Base-by-base conservation (phyloP, 2,797 vertebrate genomes). In the Triplophysa yarkandensis region DNA sequence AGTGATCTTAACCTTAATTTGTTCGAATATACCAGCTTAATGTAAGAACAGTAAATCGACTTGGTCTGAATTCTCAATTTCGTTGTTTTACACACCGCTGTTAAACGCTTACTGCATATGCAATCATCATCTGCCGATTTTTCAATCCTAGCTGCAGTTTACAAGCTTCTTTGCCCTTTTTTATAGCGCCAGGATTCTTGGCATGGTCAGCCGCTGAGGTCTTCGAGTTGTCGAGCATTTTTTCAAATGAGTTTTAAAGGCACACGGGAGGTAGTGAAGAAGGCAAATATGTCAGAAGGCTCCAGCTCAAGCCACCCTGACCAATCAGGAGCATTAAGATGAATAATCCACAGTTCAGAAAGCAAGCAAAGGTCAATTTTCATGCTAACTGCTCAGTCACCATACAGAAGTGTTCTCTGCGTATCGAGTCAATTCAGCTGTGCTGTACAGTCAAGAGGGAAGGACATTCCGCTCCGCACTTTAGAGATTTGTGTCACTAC, bases 301-400 rank as follows among this genome's bases (percentile, higher is more conserved):
- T 74, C 81, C 81, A 84, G 78, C 81, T 83, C 79, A 87, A 78
- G 36, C 67, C 54, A 82, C 77, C 84, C 81, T 84, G 83, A 83
- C 80, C 83, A 86, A 85, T 88, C 83, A 80, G 71, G 86, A 85
- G 82, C 86, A 88, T 87, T 86, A 85, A 85, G 85, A 86, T 86
- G 81, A 87, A 88, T 85, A 86, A 90, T 89, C 85, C 84, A 85
- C 83, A 85, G 86, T 90, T 91, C 87, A 87, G 82, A 90, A 91
- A 89, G 83, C 86, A 85, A 84, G 89, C 85, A 89, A 91, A 90
- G 87, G 88, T 92, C 89, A 86, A 89, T 91, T 87, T 91, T 85
- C 84, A 89, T 83, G 85, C 87, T 89, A 69, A 86, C 87, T 86
- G 87, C 86, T 84, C 87, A 76, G 86, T 85, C 87, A 87, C 82